Evolutionary conservation across 2,113 vertebrate species (phyloP).

Genomic region (Phasianus colchicus): DNA sequence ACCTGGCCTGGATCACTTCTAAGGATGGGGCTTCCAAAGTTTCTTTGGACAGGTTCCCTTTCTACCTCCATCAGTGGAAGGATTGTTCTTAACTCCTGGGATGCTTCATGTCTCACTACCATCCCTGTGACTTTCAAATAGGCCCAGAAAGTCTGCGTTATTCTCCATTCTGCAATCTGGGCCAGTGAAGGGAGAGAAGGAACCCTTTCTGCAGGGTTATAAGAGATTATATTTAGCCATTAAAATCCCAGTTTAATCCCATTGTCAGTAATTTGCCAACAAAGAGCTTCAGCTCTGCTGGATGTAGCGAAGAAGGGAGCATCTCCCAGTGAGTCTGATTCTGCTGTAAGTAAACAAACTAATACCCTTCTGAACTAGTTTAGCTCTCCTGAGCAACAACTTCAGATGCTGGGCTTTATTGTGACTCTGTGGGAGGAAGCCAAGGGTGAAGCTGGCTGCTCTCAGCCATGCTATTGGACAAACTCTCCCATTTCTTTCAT

Average conservation of each 20-base stretch:
- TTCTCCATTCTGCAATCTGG: not conserved
- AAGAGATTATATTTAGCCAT: not conserved
- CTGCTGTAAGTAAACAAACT: not conserved
- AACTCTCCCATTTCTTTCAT: not conserved
- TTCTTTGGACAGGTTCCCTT: not conserved
- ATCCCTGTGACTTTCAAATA: not conserved
- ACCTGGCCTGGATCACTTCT: not conserved
- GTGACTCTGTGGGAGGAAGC: no score
- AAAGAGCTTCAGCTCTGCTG: not conserved
- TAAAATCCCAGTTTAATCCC: not conserved
- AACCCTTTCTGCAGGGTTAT: not conserved
- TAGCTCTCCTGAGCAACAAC: not conserved
- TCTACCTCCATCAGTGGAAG: not conserved
- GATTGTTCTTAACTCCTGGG: not conserved
- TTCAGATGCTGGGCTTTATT: not conserved
- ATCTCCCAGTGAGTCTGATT: not conserved
- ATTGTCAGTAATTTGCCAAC: not conserved
- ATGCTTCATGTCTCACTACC: not conserved
- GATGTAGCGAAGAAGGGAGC: not conserved
- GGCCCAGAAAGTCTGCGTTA: not conserved
- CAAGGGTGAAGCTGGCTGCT: not conserved
- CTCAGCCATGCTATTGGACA: not conserved
- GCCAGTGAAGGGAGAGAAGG: not conserved
- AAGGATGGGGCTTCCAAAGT: not conserved
- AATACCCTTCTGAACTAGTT: conserved; percentile 9